phyloP scores from a whole-genome alignment of 1,140 invertebrate genomes.

The Ceratosolen fusciceps region DNA sequence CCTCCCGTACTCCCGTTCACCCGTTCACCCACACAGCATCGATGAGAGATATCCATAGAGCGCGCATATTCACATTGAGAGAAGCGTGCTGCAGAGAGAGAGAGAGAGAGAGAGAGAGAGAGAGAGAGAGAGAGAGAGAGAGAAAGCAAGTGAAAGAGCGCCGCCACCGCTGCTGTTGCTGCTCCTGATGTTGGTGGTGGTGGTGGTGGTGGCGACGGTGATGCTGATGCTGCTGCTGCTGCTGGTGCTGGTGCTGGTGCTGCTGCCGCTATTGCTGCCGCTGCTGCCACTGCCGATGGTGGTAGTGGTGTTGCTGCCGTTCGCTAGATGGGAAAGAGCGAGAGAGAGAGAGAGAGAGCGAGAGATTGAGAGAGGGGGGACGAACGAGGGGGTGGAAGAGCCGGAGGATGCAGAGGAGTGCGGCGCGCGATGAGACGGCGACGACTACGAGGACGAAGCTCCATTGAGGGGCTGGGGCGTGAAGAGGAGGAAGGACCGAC shows the following conservation, averaged over 20 bases:
- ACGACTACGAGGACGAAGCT: constrained; percentile 20
- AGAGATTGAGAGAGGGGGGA: constrained; percentile 38
- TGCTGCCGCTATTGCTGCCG: background rate
- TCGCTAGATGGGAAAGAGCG: constrained; percentile 5
- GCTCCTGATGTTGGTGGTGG: no score
- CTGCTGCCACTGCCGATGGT: background rate
- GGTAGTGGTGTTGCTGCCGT: background rate
- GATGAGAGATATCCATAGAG: background rate
- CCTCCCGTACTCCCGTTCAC: background rate
- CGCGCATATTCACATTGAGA: background rate
- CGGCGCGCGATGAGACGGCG: constrained; percentile 18
- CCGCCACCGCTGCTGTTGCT: constrained; percentile 19
- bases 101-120: constrained; percentile 27
- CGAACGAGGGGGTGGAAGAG: constrained; percentile 7
- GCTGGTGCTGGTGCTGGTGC: background rate
- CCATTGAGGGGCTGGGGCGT: background rate
- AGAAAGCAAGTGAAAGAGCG: constrained; percentile 37
- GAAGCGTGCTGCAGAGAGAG: background rate
- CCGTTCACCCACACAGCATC: background rate
- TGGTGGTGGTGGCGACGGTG: constrained; percentile 7
- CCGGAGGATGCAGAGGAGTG: constrained; percentile 23
- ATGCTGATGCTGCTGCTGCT: constrained; percentile 2
- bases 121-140: constrained; percentile 1
- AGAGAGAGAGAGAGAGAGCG: constrained; percentile 42
- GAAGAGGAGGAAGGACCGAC: background rate